These are phyloP conservation scores for Octomys mimax DNA, from an alignment of 2,797 vertebrate genomes.

Conservation along the genomic window DNA sequence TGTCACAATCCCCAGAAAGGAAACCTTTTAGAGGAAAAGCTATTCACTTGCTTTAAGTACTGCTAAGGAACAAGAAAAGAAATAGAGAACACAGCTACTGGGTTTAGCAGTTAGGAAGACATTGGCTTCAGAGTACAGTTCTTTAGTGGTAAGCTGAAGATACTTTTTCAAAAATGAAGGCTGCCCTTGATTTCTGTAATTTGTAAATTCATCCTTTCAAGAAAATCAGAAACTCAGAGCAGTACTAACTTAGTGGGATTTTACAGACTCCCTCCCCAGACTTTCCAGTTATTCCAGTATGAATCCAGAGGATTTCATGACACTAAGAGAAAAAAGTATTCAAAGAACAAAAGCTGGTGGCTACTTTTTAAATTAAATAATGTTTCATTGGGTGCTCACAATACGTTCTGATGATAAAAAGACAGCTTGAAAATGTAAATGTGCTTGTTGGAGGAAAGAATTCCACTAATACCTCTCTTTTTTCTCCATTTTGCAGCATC, in stretches of 20 bases:
- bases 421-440: constrained; percentile 56
- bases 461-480: constrained; percentile 61
- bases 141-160: constrained; percentile 15
- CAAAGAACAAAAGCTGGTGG: background rate
- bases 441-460: background rate
- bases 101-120: constrained; percentile 7
- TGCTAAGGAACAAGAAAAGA: background rate
- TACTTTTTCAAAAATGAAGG: constrained; percentile 2
- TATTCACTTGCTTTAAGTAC: background rate
- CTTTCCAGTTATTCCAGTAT: background rate
- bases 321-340: background rate
- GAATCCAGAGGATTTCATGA: constrained; percentile 31
- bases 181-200: background rate
- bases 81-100: background rate
- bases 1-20: background rate
- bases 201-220: constrained; percentile 37
- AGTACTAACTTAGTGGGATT: background rate
- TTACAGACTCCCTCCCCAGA: background rate
- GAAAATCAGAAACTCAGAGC: constrained; percentile 21
- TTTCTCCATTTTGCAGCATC: constrained; percentile 90
- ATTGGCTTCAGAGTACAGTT: constrained; percentile 47
- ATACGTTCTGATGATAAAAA: constrained; percentile 15
- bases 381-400: constrained; percentile 19
- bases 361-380: constrained; percentile 18
- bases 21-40: constrained; percentile 38